A percentile compares a stretch with the other conserved stretches of the same genome.
phyloP scores from a whole-genome alignment of 2,797 vertebrate genomes.

The Protosalanx chinensis region DNA sequence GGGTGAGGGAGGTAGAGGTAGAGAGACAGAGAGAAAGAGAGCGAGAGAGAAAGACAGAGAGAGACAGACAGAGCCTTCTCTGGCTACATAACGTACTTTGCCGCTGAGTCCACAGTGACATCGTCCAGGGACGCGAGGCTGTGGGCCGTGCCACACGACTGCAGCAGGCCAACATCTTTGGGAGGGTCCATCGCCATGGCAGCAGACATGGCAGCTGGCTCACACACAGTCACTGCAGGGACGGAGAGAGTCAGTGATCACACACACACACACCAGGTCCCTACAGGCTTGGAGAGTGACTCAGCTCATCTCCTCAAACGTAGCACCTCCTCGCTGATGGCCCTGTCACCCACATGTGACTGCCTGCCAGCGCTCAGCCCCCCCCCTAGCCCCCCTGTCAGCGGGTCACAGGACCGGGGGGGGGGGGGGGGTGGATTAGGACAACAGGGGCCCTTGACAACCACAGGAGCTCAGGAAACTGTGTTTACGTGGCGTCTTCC shows the following conservation, averaged over 20 bases:
- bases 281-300: neutral
- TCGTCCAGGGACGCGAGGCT: constrained; percentile 57
- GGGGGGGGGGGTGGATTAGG: neutral
- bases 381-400: constrained; percentile 24
- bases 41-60: too few relatives aligned
- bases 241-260: neutral
- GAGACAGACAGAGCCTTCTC: neutral
- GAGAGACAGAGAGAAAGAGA: too few relatives aligned
- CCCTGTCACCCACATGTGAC: constrained; percentile 31
- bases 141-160: constrained; percentile 49
- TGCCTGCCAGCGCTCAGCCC: constrained; percentile 13
- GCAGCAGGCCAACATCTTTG: constrained; percentile 40
- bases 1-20: too few relatives aligned
- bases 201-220: constrained; percentile 61
- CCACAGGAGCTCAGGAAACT: neutral
- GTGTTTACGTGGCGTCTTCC: neutral
- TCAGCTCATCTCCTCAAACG: neutral
- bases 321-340: constrained; percentile 1
- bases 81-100: constrained; percentile 55
- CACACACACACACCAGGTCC: neutral
- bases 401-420: constrained; percentile 19
- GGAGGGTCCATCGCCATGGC: constrained; percentile 56
- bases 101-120: constrained; percentile 33
- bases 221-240: constrained; percentile 69
- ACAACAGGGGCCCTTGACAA: neutral